These are phyloP conservation scores for Enteromius paludinosus DNA, from an alignment of 2,797 vertebrate species.

Conservation along the genomic window DNA sequence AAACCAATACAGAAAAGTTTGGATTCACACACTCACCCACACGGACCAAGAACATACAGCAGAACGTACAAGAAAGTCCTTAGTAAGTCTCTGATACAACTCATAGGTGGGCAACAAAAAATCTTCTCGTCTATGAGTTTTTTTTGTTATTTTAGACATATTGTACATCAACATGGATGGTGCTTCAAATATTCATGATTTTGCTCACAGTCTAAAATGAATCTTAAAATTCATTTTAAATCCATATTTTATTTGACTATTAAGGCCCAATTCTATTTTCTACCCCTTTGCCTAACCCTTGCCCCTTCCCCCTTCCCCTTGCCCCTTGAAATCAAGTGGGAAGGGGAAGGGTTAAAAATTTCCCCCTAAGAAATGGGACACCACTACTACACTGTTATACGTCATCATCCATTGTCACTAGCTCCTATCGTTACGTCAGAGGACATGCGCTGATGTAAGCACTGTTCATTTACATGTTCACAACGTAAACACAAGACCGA, in stretches of 20 bases:
- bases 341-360: too few species aligned
- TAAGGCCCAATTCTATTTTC: too few species aligned
- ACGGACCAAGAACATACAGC: slow-evolving; percentile 75
- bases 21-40: slow-evolving; percentile 51
- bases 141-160: neutral
- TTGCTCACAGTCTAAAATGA: neutral
- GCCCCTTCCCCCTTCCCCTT: too few species aligned
- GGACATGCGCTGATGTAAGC: too few species aligned
- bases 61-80: slow-evolving; percentile 78
- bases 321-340: too few species aligned
- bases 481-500: too few species aligned
- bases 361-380: too few species aligned
- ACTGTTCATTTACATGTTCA: too few species aligned
- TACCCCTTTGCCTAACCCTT: too few species aligned
- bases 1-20: slow-evolving; percentile 62
- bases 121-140: neutral
- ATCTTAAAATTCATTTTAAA: neutral
- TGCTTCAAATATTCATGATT: neutral
- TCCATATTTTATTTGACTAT: neutral
- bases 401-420: too few species aligned
- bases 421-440: too few species aligned
- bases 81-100: slow-evolving; percentile 67
- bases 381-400: too few species aligned
- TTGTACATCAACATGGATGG: neutral
- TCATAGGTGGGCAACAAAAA: neutral